Evolutionary conservation across 2,888 invertebrate species (phyloP).

Genomic region (Tipula helvola): DNA sequence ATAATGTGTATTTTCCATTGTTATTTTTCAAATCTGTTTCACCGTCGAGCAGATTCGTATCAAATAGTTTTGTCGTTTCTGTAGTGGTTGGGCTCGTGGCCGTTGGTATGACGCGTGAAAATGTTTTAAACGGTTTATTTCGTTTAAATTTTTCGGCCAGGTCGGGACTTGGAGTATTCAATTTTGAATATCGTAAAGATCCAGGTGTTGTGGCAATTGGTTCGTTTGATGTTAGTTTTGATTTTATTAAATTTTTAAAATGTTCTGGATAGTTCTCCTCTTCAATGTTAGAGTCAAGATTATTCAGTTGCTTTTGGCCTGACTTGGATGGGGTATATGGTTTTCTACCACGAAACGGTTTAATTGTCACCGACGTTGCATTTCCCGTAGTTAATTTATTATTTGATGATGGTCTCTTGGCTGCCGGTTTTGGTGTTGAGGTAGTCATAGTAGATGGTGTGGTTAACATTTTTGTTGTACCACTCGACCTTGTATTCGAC

Average conservation of each 20-base stretch:
- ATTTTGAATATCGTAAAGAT: background rate
- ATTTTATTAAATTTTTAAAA: conserved; percentile 50
- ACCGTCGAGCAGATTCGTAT: background rate
- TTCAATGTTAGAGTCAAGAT: conserved; percentile 34
- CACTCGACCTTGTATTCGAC: background rate
- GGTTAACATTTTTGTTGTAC: background rate
- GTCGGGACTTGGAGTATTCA: background rate
- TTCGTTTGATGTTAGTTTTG: conserved; percentile 32
- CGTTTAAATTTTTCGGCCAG: background rate
- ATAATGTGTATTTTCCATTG: background rate
- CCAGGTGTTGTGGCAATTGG: background rate
- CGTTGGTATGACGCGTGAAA: background rate
- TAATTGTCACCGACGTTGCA: background rate
- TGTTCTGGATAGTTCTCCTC: conserved; percentile 54
- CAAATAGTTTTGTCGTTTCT: background rate
- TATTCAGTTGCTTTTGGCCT: background rate
- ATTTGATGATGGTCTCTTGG: background rate
- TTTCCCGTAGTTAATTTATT: background rate
- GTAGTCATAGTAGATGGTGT: background rate
- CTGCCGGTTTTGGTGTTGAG: background rate
- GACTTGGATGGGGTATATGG: background rate
- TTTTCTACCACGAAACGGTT: background rate
- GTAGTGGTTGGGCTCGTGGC: background rate
- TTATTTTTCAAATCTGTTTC: background rate
- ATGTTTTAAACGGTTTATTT: background rate